phyloP scores from a whole-genome alignment of 2,113 vertebrate species.

The Rhinolophus ferrumequinum region DNA sequence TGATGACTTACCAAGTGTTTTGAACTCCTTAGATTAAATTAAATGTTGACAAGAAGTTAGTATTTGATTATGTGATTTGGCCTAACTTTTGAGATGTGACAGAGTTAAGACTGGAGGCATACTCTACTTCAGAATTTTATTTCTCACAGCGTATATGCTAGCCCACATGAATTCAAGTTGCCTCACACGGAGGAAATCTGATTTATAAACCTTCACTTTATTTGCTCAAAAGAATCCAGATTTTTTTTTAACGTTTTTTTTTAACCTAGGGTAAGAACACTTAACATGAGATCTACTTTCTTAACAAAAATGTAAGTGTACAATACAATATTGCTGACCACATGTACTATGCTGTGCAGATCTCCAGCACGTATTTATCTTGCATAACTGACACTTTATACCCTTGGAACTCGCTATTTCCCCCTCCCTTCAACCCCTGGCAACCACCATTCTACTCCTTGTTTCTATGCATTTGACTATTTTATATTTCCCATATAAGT shows the following conservation, averaged over 20 bases:
- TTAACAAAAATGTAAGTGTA: neutral
- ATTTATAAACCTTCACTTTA: neutral
- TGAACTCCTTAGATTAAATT: slow-evolving; percentile 29
- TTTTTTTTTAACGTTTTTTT: neutral
- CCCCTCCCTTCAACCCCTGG: neutral
- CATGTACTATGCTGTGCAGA: neutral
- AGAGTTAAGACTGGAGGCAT: neutral
- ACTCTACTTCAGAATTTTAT: neutral
- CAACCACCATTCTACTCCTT: neutral
- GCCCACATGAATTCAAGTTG: neutral
- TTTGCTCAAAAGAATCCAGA: neutral
- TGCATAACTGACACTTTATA: neutral
- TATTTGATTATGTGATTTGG: neutral
- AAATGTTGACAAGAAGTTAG: neutral
- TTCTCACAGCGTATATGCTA: neutral
- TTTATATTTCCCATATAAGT: neutral
- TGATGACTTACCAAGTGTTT: slow-evolving; percentile 32
- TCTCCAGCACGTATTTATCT: neutral
- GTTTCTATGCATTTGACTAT: neutral
- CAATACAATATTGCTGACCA: neutral
- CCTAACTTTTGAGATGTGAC: neutral
- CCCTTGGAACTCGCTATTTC: neutral
- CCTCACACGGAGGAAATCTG: neutral
- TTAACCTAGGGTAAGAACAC: neutral
- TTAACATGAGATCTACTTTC: neutral